Conservation (phyloP, 1,140 invertebrate species). For the Steinernema feltiae region DNA sequence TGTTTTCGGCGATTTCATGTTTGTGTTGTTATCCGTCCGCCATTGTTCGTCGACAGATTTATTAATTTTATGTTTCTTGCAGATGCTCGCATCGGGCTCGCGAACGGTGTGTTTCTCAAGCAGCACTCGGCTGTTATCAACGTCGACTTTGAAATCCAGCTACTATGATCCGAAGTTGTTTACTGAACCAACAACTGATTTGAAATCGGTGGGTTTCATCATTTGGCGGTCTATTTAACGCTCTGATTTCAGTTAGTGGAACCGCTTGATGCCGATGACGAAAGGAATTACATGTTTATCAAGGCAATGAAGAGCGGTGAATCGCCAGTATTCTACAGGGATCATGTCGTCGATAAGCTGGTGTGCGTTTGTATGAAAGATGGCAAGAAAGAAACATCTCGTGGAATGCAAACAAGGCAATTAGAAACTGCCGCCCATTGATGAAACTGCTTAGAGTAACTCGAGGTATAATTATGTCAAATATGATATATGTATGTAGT, state of each 20-base stretch:
- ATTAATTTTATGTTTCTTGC: too few species aligned
- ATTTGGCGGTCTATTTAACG: too few species aligned
- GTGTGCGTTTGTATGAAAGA: constrained; percentile 47
- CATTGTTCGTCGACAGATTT: too few species aligned
- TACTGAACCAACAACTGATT: too few species aligned
- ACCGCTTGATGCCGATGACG: constrained; percentile 40
- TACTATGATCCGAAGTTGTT: too few species aligned
- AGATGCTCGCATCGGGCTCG: too few species aligned
- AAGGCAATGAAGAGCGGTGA: constrained; percentile 49
- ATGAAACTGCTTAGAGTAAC: constrained; percentile 52
- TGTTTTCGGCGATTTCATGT: too few species aligned
- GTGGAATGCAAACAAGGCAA: constrained; percentile 35
- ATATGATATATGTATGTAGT: constrained; percentile 18
- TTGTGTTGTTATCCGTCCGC: too few species aligned
- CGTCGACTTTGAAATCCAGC: too few species aligned
- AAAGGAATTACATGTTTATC: constrained; percentile 42
- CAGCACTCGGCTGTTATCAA: too few species aligned
- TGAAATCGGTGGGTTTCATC: too few species aligned
- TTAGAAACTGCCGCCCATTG: constrained; percentile 51
- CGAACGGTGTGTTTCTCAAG: too few species aligned
- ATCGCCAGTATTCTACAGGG: constrained; percentile 54
- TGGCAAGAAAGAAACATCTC: constrained; percentile 47
- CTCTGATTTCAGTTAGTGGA: constrained; percentile 50
- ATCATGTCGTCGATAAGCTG: constrained; percentile 53
- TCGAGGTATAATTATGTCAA: constrained; percentile 36